Evolutionary conservation across 2,888 invertebrate species (phyloP), one percentile per base, ranked within the genome.

Genomic region (Polydrusus tereticollis): DNA sequence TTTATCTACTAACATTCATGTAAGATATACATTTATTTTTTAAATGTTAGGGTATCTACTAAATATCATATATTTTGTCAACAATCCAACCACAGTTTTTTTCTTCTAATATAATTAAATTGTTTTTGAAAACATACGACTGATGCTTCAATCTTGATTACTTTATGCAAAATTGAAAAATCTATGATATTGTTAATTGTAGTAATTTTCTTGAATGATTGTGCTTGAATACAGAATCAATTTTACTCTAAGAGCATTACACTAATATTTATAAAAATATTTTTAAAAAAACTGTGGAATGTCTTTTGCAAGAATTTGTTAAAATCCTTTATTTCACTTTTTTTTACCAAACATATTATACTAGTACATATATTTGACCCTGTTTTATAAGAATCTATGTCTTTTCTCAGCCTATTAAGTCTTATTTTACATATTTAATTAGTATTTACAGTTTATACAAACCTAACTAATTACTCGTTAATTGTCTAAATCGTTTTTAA

Each of bases 1-100:
- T 50, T 55, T 72, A 68, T 72, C 72, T 70, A 66, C 72, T 73
- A 73, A 72, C 72, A 72, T 72, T 72, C 57, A 72, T 72, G 62
- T 57, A 57, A 47, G 66, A 72, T 72, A 67, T 55, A 66, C 72
- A 67, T 55, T 59, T 67, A 45, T 29, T 47, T 60, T 38, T 45
- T 65, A 71, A 71, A 66, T 66, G 71, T 72, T 67, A 72, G 66
- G 65, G 65, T 60, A 70, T 62, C 67, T 72, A 72, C 72, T 29
- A 45, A 38, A 55, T 55, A 58, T 21, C 14, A 60, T 12, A 29
- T 36, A 36, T 36, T 38, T 38, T 58, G 47, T 65, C 6, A 52
- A 36, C 12, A 52, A 57, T 14, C 2, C 20, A 59, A 59, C 67
- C 45, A 47, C 47, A 59, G 58, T 59, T 59, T 59, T 67, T 26